Percentiles rank a stretch among this genome's conserved stretches.
These are phyloP conservation scores for Tokudaia muenninki DNA, from an alignment of 2,797 vertebrate species.

Conservation along the genomic window DNA sequence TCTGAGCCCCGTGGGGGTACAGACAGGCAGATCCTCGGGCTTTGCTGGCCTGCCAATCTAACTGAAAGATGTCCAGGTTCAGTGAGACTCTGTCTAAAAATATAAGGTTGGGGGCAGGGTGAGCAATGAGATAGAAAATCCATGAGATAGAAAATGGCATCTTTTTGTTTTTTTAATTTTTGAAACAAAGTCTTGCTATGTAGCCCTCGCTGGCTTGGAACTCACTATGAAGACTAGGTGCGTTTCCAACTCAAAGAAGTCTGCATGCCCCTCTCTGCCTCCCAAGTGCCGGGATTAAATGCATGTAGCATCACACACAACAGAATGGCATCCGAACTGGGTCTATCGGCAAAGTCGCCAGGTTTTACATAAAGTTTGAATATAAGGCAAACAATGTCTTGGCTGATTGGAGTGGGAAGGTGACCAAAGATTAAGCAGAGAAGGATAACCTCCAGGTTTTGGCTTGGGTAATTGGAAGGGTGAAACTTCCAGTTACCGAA, in stretches of 20 bases:
- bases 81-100: neutral
- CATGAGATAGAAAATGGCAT: neutral
- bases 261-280: neutral
- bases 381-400: constrained; percentile 12
- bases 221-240: neutral
- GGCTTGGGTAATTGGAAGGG: neutral
- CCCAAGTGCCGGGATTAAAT: neutral
- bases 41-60: neutral
- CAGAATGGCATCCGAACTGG: neutral
- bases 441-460: constrained; percentile 4
- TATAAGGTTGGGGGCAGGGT: neutral
- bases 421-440: constrained; percentile 41
- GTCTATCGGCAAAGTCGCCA: neutral
- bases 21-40: neutral
- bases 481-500: neutral
- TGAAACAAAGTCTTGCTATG: neutral
- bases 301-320: neutral
- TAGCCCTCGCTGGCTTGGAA: neutral
- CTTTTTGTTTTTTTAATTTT: neutral
- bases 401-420: neutral
- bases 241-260: neutral
- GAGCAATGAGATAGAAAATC: neutral
- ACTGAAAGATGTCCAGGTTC: neutral
- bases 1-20: too few species aligned
- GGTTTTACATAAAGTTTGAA: constrained; percentile 31